phyloP scores from a whole-genome alignment of 2,888 invertebrate genomes.

The Caenorhabditis wallacei region DNA sequence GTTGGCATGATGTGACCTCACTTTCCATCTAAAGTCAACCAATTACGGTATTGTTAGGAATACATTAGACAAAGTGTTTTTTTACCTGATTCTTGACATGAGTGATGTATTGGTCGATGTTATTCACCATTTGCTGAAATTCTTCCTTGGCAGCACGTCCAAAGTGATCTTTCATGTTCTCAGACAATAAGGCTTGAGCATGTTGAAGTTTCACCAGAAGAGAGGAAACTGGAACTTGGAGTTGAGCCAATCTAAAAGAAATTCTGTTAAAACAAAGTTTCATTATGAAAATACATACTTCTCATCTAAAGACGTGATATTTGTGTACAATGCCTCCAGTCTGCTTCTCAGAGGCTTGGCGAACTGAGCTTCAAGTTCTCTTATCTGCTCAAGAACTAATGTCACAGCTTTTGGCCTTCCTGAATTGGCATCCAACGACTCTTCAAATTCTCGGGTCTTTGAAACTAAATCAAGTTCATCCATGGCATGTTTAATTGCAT shows the following conservation, averaged over 20 bases:
- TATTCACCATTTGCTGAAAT: conserved; percentile 65
- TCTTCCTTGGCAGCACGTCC: conserved; percentile 73
- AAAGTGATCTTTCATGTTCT: conserved; percentile 75
- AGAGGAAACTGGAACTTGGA: conserved; percentile 74
- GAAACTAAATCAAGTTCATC: conserved; percentile 70
- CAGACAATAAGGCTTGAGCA: conserved; percentile 74
- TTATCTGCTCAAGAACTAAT: conserved; percentile 73
- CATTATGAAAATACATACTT: conserved; percentile 39
- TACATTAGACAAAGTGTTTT: background rate
- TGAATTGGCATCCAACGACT: conserved; percentile 61
- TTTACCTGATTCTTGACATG: conserved; percentile 71
- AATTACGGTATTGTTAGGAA: conserved; percentile 4
- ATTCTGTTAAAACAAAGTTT: background rate
- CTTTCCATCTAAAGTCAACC: conserved; percentile 69
- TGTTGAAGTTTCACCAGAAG: conserved; percentile 75
- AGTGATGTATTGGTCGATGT: conserved; percentile 71
- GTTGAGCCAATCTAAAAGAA: conserved; percentile 64
- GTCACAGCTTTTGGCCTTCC: conserved; percentile 73
- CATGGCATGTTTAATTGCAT: conserved; percentile 70
- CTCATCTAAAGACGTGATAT: conserved; percentile 69
- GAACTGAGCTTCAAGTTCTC: conserved; percentile 70
- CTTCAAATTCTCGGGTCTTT: conserved; percentile 69
- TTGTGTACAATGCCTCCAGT: conserved; percentile 64
- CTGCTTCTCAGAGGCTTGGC: conserved; percentile 69
- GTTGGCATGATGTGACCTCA: conserved; percentile 80